phyloP scores from a whole-genome alignment of 2,797 vertebrate genomes.

The Sebastes wilsoni region DNA sequence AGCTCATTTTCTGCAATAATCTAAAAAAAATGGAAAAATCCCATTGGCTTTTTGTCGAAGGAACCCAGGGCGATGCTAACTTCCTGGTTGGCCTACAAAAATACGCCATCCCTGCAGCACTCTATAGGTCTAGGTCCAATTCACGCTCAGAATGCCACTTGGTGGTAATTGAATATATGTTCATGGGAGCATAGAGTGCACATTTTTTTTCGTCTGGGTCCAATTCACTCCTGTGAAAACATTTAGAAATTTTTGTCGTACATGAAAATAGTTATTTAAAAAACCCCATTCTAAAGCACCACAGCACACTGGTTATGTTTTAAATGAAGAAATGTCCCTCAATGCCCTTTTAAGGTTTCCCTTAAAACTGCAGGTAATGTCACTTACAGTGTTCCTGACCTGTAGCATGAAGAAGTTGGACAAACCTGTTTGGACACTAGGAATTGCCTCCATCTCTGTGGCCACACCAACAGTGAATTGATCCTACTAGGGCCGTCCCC shows the following conservation, averaged over 20 bases:
- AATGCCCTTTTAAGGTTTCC: constrained; percentile 10
- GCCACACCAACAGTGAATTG: not conserved
- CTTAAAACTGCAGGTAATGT: not conserved
- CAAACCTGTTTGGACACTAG: not conserved
- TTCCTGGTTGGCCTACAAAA: no score
- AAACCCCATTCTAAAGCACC: not conserved
- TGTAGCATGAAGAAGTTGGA: not conserved
- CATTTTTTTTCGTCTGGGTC: not conserved
- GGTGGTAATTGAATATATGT: not conserved
- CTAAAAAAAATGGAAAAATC: no score
- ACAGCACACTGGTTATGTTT: not conserved
- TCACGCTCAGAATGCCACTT: not conserved
- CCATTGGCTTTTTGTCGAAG: fast-evolving
- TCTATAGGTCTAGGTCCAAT: not conserved
- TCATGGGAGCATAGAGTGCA: not conserved
- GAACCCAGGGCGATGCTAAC: fast-evolving
- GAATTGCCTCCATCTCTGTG: not conserved
- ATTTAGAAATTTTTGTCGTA: not conserved
- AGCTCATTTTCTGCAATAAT: no score
- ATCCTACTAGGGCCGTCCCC: not conserved
- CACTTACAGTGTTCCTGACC: not conserved
- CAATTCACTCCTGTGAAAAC: not conserved
- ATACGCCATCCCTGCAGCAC: fast-evolving
- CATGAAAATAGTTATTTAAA: not conserved
- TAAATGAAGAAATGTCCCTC: not conserved